phyloP scores from a whole-genome alignment of 1,140 invertebrate species.

The Trichonephila clavata region DNA sequence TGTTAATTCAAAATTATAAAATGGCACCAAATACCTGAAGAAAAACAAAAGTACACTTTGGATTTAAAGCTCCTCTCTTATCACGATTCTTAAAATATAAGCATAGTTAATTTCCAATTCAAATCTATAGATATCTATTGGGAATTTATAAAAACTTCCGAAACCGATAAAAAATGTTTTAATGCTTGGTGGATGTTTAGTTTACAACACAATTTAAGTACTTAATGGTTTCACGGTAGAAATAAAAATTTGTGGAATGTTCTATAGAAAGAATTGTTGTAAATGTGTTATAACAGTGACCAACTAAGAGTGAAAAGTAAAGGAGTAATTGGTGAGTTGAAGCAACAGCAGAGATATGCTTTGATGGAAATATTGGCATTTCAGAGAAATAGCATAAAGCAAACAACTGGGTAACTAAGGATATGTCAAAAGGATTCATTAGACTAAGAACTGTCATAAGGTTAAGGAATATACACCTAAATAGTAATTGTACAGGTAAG shows the following conservation, averaged over 20 bases:
- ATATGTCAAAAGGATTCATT: not conserved
- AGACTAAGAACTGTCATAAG: not conserved
- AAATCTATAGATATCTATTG: conserved; percentile 3
- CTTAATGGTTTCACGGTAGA: not conserved
- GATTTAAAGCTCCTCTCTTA: conserved; percentile 56
- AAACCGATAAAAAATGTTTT: not conserved
- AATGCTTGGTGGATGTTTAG: not conserved
- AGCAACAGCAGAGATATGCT: conserved; percentile 19
- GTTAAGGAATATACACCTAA: conserved; percentile 17
- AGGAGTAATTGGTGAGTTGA: not conserved
- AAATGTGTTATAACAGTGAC: not conserved
- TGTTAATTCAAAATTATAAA: conserved; percentile 5
- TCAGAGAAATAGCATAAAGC: not conserved
- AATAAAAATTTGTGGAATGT: conserved; percentile 29
- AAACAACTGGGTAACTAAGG: not conserved
- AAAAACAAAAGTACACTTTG: conserved; percentile 59
- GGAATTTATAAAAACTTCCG: not conserved
- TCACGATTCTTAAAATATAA: conserved; percentile 26
- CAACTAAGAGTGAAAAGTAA: conserved; percentile 16
- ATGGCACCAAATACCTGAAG: conserved; percentile 30
- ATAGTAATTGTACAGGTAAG: not conserved
- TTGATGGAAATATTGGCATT: not conserved
- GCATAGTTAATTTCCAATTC: conserved; percentile 22
- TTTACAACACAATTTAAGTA: not conserved
- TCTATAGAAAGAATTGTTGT: not conserved